These are phyloP conservation scores for Selenia dentaria DNA, from an alignment of 2,888 invertebrate genomes.

Conservation along the genomic window DNA sequence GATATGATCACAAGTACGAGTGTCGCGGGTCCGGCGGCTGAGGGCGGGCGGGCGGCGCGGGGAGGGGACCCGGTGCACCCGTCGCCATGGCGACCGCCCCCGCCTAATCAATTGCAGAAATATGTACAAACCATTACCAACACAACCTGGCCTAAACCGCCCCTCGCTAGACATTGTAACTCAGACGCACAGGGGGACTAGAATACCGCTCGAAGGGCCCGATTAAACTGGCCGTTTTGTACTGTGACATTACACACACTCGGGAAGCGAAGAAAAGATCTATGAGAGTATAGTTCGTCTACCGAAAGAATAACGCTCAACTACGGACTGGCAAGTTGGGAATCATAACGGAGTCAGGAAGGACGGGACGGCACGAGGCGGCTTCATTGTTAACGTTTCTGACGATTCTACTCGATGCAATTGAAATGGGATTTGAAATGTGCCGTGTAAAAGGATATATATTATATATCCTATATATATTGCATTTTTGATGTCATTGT, in stretches of 20 bases:
- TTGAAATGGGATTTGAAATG: constrained; percentile 14
- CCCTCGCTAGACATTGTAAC: constrained; percentile 36
- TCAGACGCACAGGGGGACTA: constrained; percentile 29
- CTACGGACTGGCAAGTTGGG: constrained; percentile 8
- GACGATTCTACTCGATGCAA: constrained; percentile 11
- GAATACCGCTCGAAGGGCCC: constrained; percentile 42
- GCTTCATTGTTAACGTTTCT: constrained; percentile 28
- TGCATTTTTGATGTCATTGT: not conserved
- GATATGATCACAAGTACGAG: constrained; percentile 41
- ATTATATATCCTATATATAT: too few relatives aligned
- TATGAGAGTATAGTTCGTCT: constrained; percentile 53
- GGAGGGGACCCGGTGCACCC: constrained; percentile 47
- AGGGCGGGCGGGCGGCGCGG: constrained; percentile 20
- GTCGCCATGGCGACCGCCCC: constrained; percentile 80
- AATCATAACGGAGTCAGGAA: constrained; percentile 16
- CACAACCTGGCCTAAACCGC: constrained; percentile 36
- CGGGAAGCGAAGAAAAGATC: constrained; percentile 68
- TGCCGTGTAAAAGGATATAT: not conserved
- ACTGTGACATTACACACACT: constrained; percentile 56
- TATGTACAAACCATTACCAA: constrained; percentile 78
- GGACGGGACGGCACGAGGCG: constrained; percentile 10
- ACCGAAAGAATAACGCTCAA: constrained; percentile 15
- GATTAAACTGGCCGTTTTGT: constrained; percentile 49
- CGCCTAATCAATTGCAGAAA: constrained; percentile 85
- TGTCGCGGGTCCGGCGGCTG: constrained; percentile 35